These are phyloP conservation scores for Mycetomoellerius zeteki DNA, from an alignment of 1,140 invertebrate genomes.

Conservation along the genomic window DNA sequence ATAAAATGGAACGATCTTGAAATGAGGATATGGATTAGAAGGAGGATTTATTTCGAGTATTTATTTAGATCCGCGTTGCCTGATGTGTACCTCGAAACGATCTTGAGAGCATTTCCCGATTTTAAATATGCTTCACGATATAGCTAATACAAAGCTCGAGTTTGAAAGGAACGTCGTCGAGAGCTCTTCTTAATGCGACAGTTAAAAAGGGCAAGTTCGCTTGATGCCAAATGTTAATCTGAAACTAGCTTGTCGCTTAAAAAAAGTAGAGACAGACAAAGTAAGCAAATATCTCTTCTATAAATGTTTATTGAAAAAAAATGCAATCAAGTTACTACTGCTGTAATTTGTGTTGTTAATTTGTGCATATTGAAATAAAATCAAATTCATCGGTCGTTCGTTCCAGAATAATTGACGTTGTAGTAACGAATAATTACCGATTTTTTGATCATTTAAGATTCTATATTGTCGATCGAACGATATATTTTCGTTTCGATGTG, in stretches of 20 bases:
- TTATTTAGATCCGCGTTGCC: conserved; percentile 14
- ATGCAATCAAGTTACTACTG: background rate
- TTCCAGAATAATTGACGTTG: background rate
- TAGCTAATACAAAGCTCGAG: background rate
- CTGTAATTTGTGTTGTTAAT: conserved; percentile 2
- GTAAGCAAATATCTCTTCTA: background rate
- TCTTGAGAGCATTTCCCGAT: background rate
- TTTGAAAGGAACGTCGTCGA: conserved; percentile 13
- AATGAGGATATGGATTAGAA: background rate
- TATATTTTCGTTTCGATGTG: background rate
- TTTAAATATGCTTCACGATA: background rate
- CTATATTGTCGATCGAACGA: background rate
- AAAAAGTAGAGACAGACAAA: background rate
- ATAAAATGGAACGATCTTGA: conserved; percentile 1
- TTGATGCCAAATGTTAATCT: conserved; percentile 12
- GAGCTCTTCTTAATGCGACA: conserved; percentile 5
- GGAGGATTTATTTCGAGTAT: background rate
- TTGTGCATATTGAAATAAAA: conserved; percentile 24
- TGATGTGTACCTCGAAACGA: background rate
- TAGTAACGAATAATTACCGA: background rate
- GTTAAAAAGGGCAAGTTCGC: background rate
- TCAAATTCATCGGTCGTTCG: background rate
- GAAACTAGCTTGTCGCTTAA: background rate
- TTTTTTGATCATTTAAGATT: background rate
- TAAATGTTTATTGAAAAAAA: background rate